Evolutionary conservation across 37 sponge, comb jelly and placozoan genomes (phyloP), one percentile per base, ranked within the genome.

Genomic region (Ianthella basta): DNA sequence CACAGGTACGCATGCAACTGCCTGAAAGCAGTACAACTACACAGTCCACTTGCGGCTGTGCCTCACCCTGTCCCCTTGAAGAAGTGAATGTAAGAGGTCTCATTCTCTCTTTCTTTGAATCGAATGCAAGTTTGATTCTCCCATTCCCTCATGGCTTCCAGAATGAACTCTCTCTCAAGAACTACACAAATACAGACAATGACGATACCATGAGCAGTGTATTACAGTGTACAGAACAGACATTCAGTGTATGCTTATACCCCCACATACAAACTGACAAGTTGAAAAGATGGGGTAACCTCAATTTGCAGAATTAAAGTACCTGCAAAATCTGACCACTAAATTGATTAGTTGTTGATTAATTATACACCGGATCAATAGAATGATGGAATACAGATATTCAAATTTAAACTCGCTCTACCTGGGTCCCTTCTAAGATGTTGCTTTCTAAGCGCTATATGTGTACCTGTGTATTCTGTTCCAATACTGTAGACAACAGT

Each of bases 101-200:
- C 78, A 35, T 19, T 88, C 5, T 79, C 80, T 56, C 87, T 56
- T 8, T 19, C 37, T 54, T 56, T 30, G 80, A 94, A 94, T 12
- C 95, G 61, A 36, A 94, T 80, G 79, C 95, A 94, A 13, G 95
- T 94, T 34, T 86, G 64, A 50, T 86, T 78, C 56, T 94, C 95
- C 89, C 89, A 91, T 24, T 94, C 87, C 55, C 64, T 72, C 95
- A 94, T 94, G 13, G 83, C 89, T 32, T 88, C 72, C 21, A 84
- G 25, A 12, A 94, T 86, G 4, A 40, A 23, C 39, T 61, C 75
- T 35, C 35, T 53, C 39, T 91, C 89, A 16, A 27, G 35, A 29
- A 55, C 95, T 94, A 63, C 25, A 79, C 79, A 54, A 0, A 55
- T 20, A 72, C 53, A 21, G 44, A 27, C 69, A 73, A 50, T 30